phyloP scores from a whole-genome alignment of 2,888 invertebrate genomes.

The Heliothis peltigera region DNA sequence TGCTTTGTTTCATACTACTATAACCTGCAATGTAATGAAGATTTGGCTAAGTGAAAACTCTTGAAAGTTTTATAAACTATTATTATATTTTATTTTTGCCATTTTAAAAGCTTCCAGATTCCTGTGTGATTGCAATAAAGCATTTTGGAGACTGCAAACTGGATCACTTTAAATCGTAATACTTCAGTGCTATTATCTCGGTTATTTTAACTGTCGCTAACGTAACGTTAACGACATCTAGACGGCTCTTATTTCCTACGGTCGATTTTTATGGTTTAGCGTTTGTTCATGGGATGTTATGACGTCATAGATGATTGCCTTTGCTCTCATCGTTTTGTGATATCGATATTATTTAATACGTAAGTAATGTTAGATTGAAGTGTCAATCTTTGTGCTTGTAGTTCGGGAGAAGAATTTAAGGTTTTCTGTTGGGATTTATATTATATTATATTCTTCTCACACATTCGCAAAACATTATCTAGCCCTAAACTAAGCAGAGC shows the following conservation, averaged over 20 bases:
- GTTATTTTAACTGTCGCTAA: conserved; percentile 37
- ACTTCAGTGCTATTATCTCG: conserved; percentile 6
- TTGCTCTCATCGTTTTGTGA: background rate
- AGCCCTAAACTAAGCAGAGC: too few species aligned
- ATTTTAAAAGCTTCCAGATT: too few species aligned
- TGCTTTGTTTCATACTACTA: too few species aligned
- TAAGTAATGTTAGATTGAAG: background rate
- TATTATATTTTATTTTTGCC: too few species aligned
- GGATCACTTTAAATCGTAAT: background rate
- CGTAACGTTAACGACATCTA: conserved; percentile 32
- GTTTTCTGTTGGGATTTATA: too few species aligned
- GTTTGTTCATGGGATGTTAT: conserved; percentile 1
- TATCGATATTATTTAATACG: background rate
- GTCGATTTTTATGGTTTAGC: conserved; percentile 31
- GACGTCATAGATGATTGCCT: background rate
- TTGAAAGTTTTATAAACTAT: too few species aligned
- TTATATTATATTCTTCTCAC: too few species aligned
- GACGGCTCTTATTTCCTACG: conserved; percentile 34
- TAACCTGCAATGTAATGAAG: too few species aligned
- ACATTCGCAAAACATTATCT: too few species aligned
- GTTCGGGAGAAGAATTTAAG: too few species aligned
- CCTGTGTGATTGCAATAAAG: background rate
- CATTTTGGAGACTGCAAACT: background rate
- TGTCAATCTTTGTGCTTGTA: too few species aligned
- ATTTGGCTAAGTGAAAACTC: too few species aligned